These are phyloP conservation scores for Orthosia gracilis DNA, from an alignment of 2,888 invertebrate species.

Conservation along the genomic window DNA sequence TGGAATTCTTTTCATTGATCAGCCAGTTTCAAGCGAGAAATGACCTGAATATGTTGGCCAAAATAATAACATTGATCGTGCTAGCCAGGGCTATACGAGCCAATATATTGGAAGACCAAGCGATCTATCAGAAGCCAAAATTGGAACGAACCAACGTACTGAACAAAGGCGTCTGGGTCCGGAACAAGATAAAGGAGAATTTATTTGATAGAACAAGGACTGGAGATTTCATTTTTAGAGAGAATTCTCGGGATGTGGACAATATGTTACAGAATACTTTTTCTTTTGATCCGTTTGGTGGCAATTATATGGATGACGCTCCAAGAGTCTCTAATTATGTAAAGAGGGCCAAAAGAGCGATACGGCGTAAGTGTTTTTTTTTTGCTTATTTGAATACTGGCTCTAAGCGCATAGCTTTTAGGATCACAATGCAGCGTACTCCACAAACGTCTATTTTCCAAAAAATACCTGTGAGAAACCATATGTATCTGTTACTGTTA, in stretches of 20 bases:
- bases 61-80: constrained; percentile 68
- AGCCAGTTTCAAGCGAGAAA: constrained; percentile 54
- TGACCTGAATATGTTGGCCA: constrained; percentile 76
- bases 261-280: constrained; percentile 76
- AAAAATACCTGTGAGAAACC: no score
- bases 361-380: constrained; percentile 73
- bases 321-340: constrained; percentile 74
- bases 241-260: constrained; percentile 79
- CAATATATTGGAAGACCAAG: constrained; percentile 68
- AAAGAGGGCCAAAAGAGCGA: constrained; percentile 78
- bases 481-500: no score
- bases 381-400: no score
- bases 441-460: no score
- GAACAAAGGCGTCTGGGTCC: constrained; percentile 83
- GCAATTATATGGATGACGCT: constrained; percentile 68
- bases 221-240: constrained; percentile 79
- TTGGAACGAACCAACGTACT: constrained; percentile 81
- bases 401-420: no score
- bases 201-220: constrained; percentile 60
- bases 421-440: no score
- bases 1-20: constrained; percentile 71
- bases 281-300: constrained; percentile 74
- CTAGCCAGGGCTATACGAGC: constrained; percentile 64
- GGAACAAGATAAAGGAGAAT: constrained; percentile 64
- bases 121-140: constrained; percentile 72